A percentile compares a stretch with the other conserved stretches of the same genome.
These are phyloP conservation scores for Aphaenogaster floridana DNA, from an alignment of 1,140 invertebrate species.

Conservation along the genomic window DNA sequence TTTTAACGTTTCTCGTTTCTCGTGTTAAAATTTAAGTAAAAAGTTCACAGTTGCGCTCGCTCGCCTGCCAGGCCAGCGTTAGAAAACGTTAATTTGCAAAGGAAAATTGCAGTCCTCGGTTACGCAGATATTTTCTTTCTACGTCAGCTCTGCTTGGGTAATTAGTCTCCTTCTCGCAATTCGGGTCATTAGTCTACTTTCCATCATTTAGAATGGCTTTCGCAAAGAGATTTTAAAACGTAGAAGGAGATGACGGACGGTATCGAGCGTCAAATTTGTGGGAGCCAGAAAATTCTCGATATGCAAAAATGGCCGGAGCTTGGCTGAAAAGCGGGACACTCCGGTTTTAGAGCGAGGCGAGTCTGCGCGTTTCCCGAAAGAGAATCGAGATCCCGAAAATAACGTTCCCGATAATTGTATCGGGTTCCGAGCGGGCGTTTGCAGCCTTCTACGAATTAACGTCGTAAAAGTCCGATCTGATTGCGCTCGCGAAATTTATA, in stretches of 20 bases:
- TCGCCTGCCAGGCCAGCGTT: background rate
- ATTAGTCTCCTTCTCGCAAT: slow-evolving; percentile 58
- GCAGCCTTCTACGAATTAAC: slow-evolving; percentile 52
- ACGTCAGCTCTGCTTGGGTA: slow-evolving; percentile 8
- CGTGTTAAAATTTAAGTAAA: slow-evolving; percentile 58
- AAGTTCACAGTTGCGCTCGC: slow-evolving; percentile 53
- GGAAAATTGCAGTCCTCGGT: slow-evolving; percentile 56
- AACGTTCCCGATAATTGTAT: slow-evolving; percentile 54
- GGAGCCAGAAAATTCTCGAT: slow-evolving; percentile 7
- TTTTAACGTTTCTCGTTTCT: slow-evolving; percentile 53
- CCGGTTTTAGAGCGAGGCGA: background rate
- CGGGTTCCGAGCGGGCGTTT: slow-evolving; percentile 3
- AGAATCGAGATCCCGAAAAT: slow-evolving; percentile 38
- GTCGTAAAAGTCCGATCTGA: slow-evolving; percentile 59
- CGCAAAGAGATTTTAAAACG: slow-evolving; percentile 31
- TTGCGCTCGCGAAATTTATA: slow-evolving; percentile 58
- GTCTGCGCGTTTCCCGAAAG: background rate
- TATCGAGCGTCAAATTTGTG: background rate
- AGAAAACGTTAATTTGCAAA: slow-evolving; percentile 60
- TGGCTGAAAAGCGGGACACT: background rate
- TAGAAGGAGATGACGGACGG: slow-evolving; percentile 1
- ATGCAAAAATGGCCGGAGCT: slow-evolving; percentile 1
- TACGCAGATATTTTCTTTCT: slow-evolving; percentile 57
- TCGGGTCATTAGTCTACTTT: slow-evolving; percentile 56
- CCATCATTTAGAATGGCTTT: slow-evolving; percentile 25